phyloP scores from a whole-genome alignment of 92 coral and sea anemone genomes.

The Virgularia gustaviana region DNA sequence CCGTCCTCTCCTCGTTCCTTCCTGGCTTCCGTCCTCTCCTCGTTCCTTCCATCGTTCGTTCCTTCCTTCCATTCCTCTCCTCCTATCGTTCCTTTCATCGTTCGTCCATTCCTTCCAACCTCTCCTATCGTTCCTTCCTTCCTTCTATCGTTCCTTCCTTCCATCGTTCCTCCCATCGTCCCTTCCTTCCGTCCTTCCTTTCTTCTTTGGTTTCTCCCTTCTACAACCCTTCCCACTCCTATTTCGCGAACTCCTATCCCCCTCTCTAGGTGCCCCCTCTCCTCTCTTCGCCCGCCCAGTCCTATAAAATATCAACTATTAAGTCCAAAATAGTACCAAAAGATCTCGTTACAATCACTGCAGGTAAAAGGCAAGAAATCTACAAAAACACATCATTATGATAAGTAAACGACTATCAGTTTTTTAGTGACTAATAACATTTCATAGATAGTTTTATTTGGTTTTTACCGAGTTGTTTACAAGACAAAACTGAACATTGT shows the following conservation, averaged over 20 bases:
- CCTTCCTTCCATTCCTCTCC: too few species aligned
- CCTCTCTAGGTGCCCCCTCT: not conserved
- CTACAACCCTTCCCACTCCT: not conserved
- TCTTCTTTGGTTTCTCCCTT: not conserved
- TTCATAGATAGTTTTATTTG: not conserved
- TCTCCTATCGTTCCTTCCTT: too few species aligned
- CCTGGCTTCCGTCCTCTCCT: too few species aligned
- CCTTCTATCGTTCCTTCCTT: too few species aligned
- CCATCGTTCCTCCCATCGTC: not conserved
- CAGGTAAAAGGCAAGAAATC: slow-evolving; percentile 82
- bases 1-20: not conserved
- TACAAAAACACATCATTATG: slow-evolving; percentile 1
- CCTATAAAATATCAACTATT: not conserved
- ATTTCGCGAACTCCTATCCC: not conserved
- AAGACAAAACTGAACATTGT: slow-evolving; percentile 65
- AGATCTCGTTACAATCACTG: slow-evolving; percentile 62
- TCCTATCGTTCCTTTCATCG: too few species aligned
- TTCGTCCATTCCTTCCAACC: too few species aligned
- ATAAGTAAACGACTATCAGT: not conserved
- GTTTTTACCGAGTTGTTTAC: slow-evolving; percentile 74
- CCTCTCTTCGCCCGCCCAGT: not conserved
- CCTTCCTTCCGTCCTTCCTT: slow-evolving; percentile 1
- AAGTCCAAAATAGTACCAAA: slow-evolving; percentile 59
- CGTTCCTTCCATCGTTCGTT: too few species aligned
- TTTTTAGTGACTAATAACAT: not conserved